Conservation (phyloP, 2,797 vertebrate genomes). For the Pantherophis vulpinus region DNA sequence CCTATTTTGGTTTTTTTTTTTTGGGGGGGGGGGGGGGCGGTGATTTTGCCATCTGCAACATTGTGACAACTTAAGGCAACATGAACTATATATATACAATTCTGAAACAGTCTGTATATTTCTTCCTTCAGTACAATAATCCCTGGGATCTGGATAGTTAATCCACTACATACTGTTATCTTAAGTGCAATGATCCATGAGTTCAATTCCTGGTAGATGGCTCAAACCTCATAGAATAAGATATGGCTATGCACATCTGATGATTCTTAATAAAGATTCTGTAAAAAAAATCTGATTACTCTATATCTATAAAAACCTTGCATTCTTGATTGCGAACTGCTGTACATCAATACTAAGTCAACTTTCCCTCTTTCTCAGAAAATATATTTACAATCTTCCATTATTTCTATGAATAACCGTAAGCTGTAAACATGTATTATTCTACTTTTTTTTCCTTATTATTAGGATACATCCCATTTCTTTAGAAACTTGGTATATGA, state of each 20-base stretch:
- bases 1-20: neutral
- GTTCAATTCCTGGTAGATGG: neutral
- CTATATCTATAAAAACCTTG: neutral
- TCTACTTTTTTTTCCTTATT: neutral
- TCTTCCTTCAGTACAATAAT: neutral
- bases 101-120: neutral
- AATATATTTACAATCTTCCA: neutral
- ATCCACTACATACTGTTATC: neutral
- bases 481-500: neutral
- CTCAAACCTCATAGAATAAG: neutral
- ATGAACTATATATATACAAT: neutral
- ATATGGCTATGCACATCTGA: neutral
- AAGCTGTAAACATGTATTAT: neutral
- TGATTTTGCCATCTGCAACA: neutral
- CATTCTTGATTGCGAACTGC: neutral
- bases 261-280: neutral
- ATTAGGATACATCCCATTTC: neutral
- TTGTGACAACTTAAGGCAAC: neutral
- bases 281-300: neutral
- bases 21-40: neutral
- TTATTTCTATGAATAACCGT: slow-evolving; percentile 5
- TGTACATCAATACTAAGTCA: neutral
- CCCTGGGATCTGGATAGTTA: neutral
- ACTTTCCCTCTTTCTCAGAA: neutral
- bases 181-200: neutral